Evolutionary conservation across 2,888 invertebrate species (phyloP).

Genomic region (Synergus itoensis): DNA sequence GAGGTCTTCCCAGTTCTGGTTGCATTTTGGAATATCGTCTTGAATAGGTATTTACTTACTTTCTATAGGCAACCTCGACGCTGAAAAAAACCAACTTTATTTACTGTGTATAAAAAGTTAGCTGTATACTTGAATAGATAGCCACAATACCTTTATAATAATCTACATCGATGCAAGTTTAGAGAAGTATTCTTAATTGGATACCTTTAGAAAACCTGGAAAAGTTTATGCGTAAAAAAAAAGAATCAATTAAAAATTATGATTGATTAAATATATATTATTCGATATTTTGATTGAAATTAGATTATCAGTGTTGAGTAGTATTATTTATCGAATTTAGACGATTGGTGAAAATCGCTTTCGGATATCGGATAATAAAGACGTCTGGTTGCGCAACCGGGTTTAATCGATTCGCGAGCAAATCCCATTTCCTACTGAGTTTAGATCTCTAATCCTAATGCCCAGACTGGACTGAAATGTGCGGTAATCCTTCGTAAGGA

Average conservation of each 20-base stretch:
- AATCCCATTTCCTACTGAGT: slow-evolving; percentile 12
- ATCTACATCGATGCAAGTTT: background rate
- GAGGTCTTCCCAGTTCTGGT: slow-evolving; percentile 2
- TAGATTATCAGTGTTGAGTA: background rate
- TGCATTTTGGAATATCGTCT: slow-evolving; percentile 8
- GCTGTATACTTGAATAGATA: background rate
- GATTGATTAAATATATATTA: background rate
- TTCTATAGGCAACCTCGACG: background rate
- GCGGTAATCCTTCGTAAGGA: slow-evolving; percentile 9
- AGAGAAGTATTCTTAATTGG: background rate
- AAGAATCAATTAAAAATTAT: background rate
- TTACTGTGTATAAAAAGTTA: background rate
- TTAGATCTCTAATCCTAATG: slow-evolving; percentile 51
- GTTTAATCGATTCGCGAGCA: background rate
- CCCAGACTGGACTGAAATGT: slow-evolving; percentile 47
- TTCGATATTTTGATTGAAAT: background rate
- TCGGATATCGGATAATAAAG: slow-evolving; percentile 4
- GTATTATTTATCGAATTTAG: background rate
- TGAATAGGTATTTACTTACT: slow-evolving; percentile 17
- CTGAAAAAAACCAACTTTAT: background rate
- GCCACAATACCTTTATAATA: background rate
- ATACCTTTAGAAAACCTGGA: background rate
- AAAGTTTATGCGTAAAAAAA: background rate
- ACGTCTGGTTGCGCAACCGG: background rate
- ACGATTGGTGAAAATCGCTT: background rate